Percentiles rank a stretch among this genome's conserved stretches.
Conservation (phyloP, 2,888 invertebrate species). For the Thereva unica region DNA sequence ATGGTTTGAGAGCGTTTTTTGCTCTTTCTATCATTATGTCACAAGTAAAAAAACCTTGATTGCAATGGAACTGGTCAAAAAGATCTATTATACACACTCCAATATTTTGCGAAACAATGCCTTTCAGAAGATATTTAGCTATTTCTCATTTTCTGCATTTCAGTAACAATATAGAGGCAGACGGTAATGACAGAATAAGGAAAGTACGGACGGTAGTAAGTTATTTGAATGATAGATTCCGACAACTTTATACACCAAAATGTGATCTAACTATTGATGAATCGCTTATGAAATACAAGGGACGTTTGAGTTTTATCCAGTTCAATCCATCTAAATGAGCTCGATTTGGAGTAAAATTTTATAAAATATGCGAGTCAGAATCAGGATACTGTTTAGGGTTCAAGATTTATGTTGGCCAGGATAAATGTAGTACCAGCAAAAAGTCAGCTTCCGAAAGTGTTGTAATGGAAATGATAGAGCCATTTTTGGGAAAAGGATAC, state of each 20-base stretch:
- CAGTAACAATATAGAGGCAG: slow-evolving; percentile 5
- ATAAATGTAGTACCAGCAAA: background rate
- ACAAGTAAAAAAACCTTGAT: slow-evolving; percentile 4
- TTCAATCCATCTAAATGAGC: slow-evolving; percentile 13
- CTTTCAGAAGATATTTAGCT: background rate
- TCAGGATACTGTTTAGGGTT: background rate
- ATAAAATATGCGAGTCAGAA: slow-evolving; percentile 9
- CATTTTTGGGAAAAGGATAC: slow-evolving; percentile 25
- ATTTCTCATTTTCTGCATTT: slow-evolving; percentile 14
- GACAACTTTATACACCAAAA: slow-evolving; percentile 3
- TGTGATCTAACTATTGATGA: slow-evolving; percentile 6
- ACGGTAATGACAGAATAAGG: background rate
- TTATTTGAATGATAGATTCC: slow-evolving; percentile 16
- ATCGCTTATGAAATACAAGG: slow-evolving; percentile 14
- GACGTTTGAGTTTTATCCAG: slow-evolving; percentile 17
- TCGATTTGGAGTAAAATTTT: slow-evolving; percentile 17
- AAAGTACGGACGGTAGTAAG: slow-evolving; percentile 3
- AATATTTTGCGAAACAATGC: slow-evolving; percentile 10
- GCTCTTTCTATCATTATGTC: slow-evolving; percentile 9
- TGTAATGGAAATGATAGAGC: slow-evolving; percentile 19
- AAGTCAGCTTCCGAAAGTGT: slow-evolving; percentile 10
- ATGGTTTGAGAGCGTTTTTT: slow-evolving; percentile 7
- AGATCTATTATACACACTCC: slow-evolving; percentile 8
- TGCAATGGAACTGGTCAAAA: slow-evolving; percentile 14
- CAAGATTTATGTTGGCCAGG: background rate